A percentile compares a stretch with the other conserved stretches of the same genome.
Conservation (phyloP, 2,113 vertebrate genomes). For the Oncorhynchus masou region DNA sequence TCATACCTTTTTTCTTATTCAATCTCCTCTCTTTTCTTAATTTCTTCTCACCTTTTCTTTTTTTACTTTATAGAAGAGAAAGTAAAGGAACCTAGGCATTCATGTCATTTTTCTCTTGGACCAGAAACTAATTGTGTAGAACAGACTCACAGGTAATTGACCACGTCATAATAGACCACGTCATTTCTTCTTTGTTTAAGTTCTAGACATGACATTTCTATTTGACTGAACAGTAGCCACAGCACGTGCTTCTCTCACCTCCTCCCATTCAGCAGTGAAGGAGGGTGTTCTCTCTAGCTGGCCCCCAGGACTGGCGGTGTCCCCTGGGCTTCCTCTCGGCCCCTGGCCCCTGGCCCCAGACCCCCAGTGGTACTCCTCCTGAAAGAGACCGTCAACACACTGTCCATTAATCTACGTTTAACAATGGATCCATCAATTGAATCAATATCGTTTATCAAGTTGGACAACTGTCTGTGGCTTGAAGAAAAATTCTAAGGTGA, state of each 20-base stretch:
- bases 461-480: no score
- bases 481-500: no score
- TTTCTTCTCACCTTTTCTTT: neutral
- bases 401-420: neutral
- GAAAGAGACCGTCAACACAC: neutral
- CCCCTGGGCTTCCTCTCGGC: constrained; percentile 61
- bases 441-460: neutral
- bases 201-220: no score
- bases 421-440: neutral
- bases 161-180: no score
- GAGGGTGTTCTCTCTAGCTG: constrained; percentile 90
- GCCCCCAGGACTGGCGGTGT: constrained; percentile 71
- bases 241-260: constrained; percentile 74
- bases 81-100: no score
- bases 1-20: neutral
- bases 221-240: neutral
- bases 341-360: constrained; percentile 76
- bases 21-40: neutral
- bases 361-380: constrained; percentile 83
- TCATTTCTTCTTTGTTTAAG: no score
- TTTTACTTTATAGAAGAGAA: no score
- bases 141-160: no score
- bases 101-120: no score
- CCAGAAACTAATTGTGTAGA: no score
- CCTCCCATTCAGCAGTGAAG: constrained; percentile 97